phyloP scores from a whole-genome alignment of 2,797 vertebrate genomes.

The Danio albolineatus region DNA sequence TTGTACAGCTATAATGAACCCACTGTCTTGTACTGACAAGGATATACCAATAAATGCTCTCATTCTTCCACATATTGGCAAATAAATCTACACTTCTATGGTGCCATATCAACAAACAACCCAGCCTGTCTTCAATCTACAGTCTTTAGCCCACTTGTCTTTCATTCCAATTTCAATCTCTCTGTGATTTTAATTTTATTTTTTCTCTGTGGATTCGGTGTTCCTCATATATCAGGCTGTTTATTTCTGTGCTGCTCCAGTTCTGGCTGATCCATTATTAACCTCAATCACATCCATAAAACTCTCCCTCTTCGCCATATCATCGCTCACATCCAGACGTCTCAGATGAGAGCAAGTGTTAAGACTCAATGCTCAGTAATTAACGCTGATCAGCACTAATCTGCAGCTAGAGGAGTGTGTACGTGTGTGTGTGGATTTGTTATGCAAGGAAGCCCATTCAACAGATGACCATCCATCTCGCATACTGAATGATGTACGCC shows the following conservation, averaged over 20 bases:
- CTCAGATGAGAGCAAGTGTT: constrained; percentile 23
- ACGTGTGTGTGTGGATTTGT: neutral
- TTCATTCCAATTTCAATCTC: constrained; percentile 16
- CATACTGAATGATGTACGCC: too few species aligned
- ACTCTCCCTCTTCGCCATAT: neutral
- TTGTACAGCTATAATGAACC: too few species aligned
- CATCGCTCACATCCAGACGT: constrained; percentile 21
- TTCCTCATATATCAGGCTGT: constrained; percentile 13
- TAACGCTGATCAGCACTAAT: constrained; percentile 14
- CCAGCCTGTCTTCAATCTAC: neutral
- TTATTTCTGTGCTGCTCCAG: constrained; percentile 28
- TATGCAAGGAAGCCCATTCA: neutral
- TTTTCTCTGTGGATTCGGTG: constrained; percentile 2
- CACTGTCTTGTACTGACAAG: too few species aligned
- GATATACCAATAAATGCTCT: neutral
- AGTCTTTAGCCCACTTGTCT: neutral
- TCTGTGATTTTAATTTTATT: constrained; percentile 14
- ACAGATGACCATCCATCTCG: too few species aligned
- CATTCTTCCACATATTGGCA: neutral
- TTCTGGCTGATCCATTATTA: constrained; percentile 31
- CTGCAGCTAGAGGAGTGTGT: neutral
- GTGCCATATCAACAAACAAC: too few species aligned
- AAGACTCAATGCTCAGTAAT: constrained; percentile 24
- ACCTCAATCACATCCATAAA: constrained; percentile 24
- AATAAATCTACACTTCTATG: neutral